Conservation (phyloP, 1,140 invertebrate species). For the Druon quercuslanigerum region DNA sequence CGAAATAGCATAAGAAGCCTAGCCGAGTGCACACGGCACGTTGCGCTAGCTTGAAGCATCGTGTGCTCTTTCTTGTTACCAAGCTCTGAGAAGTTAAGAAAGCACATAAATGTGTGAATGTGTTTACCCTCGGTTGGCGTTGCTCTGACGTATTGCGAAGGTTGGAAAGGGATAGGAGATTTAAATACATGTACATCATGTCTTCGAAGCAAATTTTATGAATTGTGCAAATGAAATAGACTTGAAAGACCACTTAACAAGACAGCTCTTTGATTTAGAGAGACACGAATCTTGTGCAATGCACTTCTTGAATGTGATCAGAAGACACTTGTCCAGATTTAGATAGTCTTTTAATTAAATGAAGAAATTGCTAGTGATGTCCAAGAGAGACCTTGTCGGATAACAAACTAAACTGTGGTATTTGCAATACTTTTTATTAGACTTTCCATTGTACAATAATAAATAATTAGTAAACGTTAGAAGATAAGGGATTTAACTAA, state of each 20-base stretch:
- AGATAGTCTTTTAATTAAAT: too few species aligned
- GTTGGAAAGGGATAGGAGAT: not conserved
- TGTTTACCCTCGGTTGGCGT: not conserved
- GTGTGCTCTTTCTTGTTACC: conserved; percentile 15
- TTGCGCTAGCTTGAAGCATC: conserved; percentile 46
- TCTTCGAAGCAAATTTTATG: not conserved
- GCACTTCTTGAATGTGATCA: too few species aligned
- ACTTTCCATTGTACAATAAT: conserved; percentile 73
- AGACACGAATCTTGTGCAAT: too few species aligned
- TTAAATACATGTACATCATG: not conserved
- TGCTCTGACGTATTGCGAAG: conserved; percentile 6
- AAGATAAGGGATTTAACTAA: conserved; percentile 31
- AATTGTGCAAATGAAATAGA: not conserved
- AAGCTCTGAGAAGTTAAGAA: not conserved
- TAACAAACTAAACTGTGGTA: conserved; percentile 66
- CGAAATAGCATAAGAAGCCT: conserved; percentile 71
- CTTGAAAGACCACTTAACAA: not conserved
- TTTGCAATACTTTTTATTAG: conserved; percentile 72
- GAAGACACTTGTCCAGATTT: too few species aligned
- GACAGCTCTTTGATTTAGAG: not conserved
- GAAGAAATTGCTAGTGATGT: not conserved
- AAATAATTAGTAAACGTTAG: conserved; percentile 69
- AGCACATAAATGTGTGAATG: conserved; percentile 2
- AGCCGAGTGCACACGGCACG: conserved; percentile 72
- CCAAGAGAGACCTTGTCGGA: conserved; percentile 5